Base-by-base conservation (phyloP, 2,113 vertebrate genomes). In the Engystomops pustulosus region DNA sequence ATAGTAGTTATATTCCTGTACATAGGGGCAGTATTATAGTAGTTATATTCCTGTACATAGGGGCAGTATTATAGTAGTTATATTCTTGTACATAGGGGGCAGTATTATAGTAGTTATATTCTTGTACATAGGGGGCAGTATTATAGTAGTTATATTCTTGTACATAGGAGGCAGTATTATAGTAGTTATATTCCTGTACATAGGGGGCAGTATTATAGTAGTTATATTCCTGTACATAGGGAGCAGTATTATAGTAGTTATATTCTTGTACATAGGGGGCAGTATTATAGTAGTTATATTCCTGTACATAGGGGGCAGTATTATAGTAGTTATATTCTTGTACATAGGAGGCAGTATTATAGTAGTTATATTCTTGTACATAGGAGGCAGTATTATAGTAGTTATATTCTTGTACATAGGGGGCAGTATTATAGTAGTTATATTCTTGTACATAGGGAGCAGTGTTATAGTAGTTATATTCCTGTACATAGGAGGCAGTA, bases 51-150 rank as follows among this genome's bases (percentile, higher is more conserved):
- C n/a, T n/a, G n/a, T n/a, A n/a, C n/a, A n/a, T n/a, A n/a, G n/a
- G n/a, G 53, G 47, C 18, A 53, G 49, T 53, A 53, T 53, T 53
- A 53, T 53, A 53, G 49, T n/a, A 53, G 18, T 53, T 53, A n/a
- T 53, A 53, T 49, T 49, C 47, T 49, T 49, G 47, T 49, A 18
- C 47, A 18, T n/a, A 53, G 49, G 17, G n/a, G 17, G 18, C 18
- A 53, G 49, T 53, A 53, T 53, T 53, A 53, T 53, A 53, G 49
- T 53, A 53, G 49, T 53, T 53, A 53, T 53, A 53, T 53, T 53
- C 18, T n/a, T 53, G 49, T 53, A 53, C 20, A 53, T 53, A 53
- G 49, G n/a, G 17, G n/a, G 49, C 18, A 53, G 49, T 53, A 53
- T 53, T 53, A 53, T 53, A 53, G 49, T 53, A 53, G 49, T 53